Conservation (phyloP, 2,888 invertebrate species). For the Apamea sordens region DNA sequence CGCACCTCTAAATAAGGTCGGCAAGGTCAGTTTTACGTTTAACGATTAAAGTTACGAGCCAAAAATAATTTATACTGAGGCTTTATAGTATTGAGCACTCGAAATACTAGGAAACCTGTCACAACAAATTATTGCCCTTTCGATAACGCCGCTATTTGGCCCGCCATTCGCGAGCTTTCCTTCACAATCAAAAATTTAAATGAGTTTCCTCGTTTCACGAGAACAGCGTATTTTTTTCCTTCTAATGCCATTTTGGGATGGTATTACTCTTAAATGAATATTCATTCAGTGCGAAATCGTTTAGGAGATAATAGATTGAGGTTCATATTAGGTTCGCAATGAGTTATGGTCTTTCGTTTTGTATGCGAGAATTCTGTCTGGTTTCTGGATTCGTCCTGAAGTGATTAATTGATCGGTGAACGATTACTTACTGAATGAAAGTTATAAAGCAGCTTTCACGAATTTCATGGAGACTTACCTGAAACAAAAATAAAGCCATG, state of each 20-base stretch:
- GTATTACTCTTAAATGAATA: conserved; percentile 89
- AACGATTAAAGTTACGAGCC: conserved; percentile 12
- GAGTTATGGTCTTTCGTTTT: conserved; percentile 85
- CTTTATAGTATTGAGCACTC: conserved; percentile 41
- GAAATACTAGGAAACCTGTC: conserved; percentile 64
- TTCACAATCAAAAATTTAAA: conserved; percentile 89
- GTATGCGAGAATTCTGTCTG: conserved; percentile 78
- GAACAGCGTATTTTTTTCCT: conserved; percentile 82
- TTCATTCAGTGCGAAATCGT: conserved; percentile 89
- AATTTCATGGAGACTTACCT: conserved; percentile 53
- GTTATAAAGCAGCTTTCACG: conserved; percentile 36
- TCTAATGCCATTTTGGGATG: conserved; percentile 86
- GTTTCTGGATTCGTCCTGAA: conserved; percentile 69
- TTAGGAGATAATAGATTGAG: conserved; percentile 89
- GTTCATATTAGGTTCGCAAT: conserved; percentile 85
- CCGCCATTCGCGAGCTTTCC: conserved; percentile 76
- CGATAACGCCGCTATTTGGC: conserved; percentile 79
- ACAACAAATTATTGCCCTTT: conserved; percentile 80
- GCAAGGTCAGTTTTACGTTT: conserved; percentile 58
- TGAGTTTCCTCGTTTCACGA: conserved; percentile 83
- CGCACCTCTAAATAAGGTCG: conserved; percentile 58
- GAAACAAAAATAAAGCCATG: conserved; percentile 50
- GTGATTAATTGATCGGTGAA: conserved; percentile 76
- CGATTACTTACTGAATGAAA: conserved; percentile 62
- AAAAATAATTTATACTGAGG: neutral